Percentiles rank a stretch among this genome's conserved stretches.
Evolutionary conservation across 2,797 vertebrate genomes (phyloP).

Genomic region (Chloroceryle inda): DNA sequence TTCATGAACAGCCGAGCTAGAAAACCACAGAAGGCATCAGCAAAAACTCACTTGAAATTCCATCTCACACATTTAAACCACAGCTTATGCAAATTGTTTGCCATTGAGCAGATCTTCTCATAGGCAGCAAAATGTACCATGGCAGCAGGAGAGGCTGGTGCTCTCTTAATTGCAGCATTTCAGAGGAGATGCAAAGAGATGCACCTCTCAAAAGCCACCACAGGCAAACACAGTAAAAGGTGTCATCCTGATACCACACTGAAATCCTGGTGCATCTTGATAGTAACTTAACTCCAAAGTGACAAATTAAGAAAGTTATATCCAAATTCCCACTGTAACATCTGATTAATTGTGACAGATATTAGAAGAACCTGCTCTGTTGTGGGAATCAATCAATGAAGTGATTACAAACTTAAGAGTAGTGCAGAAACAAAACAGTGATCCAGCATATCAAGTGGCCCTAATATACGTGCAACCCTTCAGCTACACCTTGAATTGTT

Average conservation of each 20-base stretch:
- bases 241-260: background rate
- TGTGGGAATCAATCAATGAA: slow-evolving; percentile 33
- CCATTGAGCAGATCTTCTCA: background rate
- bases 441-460: background rate
- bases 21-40: background rate
- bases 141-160: background rate
- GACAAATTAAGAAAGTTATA: background rate
- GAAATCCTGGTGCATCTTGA: background rate
- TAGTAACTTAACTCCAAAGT: background rate
- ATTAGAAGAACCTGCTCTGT: slow-evolving; percentile 1
- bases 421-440: background rate
- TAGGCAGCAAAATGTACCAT: background rate
- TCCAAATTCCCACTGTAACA: background rate
- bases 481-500: background rate
- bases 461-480: background rate
- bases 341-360: slow-evolving; percentile 21
- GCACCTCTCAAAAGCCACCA: background rate
- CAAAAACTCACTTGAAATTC: background rate
- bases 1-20: background rate
- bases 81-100: background rate
- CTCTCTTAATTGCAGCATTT: background rate
- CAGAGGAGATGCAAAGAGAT: background rate
- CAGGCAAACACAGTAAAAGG: background rate
- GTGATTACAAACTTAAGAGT: background rate
- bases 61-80: background rate